Evolutionary conservation across 2,113 vertebrate genomes (phyloP).

Genomic region (Zosterops borbonicus): DNA sequence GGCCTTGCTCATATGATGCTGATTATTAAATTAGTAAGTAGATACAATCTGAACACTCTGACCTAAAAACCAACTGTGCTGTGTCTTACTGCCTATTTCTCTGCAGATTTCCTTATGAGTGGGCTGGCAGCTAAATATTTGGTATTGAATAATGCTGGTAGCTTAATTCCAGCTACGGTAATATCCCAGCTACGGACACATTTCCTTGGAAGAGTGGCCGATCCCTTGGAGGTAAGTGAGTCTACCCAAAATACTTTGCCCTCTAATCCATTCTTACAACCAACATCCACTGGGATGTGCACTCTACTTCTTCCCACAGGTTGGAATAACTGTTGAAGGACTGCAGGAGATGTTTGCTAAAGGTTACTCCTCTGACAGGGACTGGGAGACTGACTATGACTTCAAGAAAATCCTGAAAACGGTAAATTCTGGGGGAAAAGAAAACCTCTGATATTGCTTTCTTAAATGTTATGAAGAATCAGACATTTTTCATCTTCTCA

Average conservation of each 20-base stretch:
- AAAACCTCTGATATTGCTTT: not conserved
- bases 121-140: constrained; percentile 49
- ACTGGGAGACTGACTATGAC: not conserved
- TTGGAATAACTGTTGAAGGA: constrained; percentile 46
- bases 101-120: constrained; percentile 46
- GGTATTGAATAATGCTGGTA: constrained; percentile 31
- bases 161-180: constrained; percentile 6
- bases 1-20: not conserved
- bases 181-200: not conserved
- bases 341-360: constrained; percentile 37
- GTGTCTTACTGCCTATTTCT: not conserved
- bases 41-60: not conserved
- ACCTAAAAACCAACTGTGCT: constrained; percentile 22
- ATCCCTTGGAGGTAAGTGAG: constrained; percentile 51
- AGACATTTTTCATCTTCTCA: not conserved
- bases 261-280: not conserved
- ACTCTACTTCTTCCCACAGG: constrained; percentile 33
- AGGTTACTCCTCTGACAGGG: not conserved
- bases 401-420: constrained; percentile 44
- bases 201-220: constrained; percentile 50
- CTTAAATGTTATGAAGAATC: not conserved
- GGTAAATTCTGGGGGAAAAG: not conserved
- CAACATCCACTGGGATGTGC: not conserved
- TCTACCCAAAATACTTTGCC: not conserved
- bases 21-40: constrained; percentile 19